Evolutionary conservation across 2,797 vertebrate genomes (phyloP).

Genomic region (Lepus oiostolus): DNA sequence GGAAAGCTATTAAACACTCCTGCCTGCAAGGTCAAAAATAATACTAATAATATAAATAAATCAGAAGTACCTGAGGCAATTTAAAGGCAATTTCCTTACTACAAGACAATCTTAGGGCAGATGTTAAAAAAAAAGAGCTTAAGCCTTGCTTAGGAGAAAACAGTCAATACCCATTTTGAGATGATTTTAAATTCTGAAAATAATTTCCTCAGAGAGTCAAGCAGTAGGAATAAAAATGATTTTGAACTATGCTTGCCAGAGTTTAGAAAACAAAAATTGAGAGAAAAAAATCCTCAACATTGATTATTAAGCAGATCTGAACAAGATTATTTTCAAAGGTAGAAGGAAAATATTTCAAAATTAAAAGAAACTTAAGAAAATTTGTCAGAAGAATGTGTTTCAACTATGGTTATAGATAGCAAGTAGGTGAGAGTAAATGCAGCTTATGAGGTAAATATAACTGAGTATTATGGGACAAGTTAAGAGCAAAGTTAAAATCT

Average conservation of each 20-base stretch:
- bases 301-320: neutral
- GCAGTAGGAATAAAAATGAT: neutral
- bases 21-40: constrained; percentile 8
- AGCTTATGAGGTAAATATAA: neutral
- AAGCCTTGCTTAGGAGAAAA: neutral
- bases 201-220: neutral
- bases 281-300: constrained; percentile 32
- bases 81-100: constrained; percentile 16
- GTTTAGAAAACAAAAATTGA: constrained; percentile 37
- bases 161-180: neutral
- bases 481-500: neutral
- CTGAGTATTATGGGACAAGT: neutral
- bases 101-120: neutral
- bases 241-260: neutral
- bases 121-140: neutral
- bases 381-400: constrained; percentile 18
- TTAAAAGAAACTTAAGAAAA: constrained; percentile 44
- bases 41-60: neutral
- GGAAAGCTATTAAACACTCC: neutral
- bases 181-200: constrained; percentile 12
- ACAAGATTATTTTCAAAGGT: constrained; percentile 48
- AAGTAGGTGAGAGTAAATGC: constrained; percentile 7
- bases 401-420: neutral
- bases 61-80: neutral
- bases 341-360: constrained; percentile 31